Conservation (phyloP, 2,888 invertebrate genomes). For the Escarpia spicata region DNA sequence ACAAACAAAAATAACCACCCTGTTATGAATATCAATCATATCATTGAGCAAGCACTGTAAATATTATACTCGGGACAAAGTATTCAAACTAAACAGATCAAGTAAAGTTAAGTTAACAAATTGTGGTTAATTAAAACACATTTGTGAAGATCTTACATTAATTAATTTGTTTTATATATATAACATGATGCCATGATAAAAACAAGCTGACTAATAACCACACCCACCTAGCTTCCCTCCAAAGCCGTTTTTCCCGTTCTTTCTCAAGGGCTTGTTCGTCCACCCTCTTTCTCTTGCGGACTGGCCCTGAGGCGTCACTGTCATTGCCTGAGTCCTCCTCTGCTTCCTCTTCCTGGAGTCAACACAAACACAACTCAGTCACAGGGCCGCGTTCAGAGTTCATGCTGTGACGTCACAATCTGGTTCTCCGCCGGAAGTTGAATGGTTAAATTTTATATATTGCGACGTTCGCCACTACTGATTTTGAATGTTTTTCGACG, state of each 20-base stretch:
- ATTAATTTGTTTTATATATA: not conserved
- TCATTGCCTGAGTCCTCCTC: conserved; percentile 64
- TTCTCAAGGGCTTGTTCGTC: conserved; percentile 67
- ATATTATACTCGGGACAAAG: not conserved
- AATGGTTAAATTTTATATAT: no score
- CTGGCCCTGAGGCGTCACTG: conserved; percentile 52
- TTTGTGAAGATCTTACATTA: not conserved
- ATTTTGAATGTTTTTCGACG: no score
- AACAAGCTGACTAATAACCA: not conserved
- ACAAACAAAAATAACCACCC: not conserved
- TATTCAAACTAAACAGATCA: not conserved
- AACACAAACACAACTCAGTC: not conserved
- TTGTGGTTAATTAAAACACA: not conserved
- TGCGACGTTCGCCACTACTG: no score
- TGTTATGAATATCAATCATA: not conserved
- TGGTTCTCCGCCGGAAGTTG: no score
- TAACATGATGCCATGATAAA: not conserved
- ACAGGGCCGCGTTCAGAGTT: no score
- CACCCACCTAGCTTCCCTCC: conserved; percentile 77
- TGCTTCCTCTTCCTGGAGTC: conserved; percentile 42
- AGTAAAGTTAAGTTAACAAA: not conserved
- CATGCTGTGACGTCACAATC: no score
- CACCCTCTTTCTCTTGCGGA: conserved; percentile 60
- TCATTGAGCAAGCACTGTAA: not conserved
- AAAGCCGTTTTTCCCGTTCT: conserved; percentile 77